Evolutionary conservation across 2,113 vertebrate species (phyloP), one percentile per base, ranked within the genome.

Genomic region (Tapirus terrestris): DNA sequence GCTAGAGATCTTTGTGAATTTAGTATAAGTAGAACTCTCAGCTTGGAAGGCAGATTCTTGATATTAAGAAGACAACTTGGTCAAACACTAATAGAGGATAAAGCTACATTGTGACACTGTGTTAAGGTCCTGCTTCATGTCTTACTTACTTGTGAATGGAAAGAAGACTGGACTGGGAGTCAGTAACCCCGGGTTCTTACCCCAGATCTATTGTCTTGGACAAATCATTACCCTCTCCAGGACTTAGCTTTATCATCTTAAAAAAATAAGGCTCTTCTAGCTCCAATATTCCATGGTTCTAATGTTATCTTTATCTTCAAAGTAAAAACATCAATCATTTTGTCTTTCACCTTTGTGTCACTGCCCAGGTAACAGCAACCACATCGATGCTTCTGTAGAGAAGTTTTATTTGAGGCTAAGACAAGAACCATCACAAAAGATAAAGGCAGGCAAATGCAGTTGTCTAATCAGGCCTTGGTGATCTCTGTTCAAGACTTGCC

Each of bases 401-500:
- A 87, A 77, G 82, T 80, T 96, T 83, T 81, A 51, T 70, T 68
- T 63, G 25, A 94, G 6, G 77, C 65, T 51, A 65, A 94, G 72
- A 65, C 48, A 76, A 65, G 83, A 82, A 51, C 53, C 23, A 8
- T 89, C 45, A 81, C 45, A 20, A 39, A 89, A 89, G 43, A 48
- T 79, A 84, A 93, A 73, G 67, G 7, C 61, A 92, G 70, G 48
- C 39, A 88, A 65, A 80, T 29, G 17, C 12, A 43, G 65, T 33
- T 87, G 12, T n/a, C 56, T 61, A 14, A n/a, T 86, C 27, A 23
- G 45, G 5, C 3, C 73, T 81, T 58, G n/a, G 5, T 85, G 61
- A 85, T 89, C 84, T 94, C 73, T 76, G 1, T 14, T 45, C 36
- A 45, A 61, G 20, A 51, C 51, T 61, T 53, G 23, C 23, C 43